Percentiles rank a stretch among this genome's conserved stretches.
These are phyloP conservation scores for Nyctalus aviator DNA, from an alignment of 2,797 vertebrate species.

Conservation along the genomic window DNA sequence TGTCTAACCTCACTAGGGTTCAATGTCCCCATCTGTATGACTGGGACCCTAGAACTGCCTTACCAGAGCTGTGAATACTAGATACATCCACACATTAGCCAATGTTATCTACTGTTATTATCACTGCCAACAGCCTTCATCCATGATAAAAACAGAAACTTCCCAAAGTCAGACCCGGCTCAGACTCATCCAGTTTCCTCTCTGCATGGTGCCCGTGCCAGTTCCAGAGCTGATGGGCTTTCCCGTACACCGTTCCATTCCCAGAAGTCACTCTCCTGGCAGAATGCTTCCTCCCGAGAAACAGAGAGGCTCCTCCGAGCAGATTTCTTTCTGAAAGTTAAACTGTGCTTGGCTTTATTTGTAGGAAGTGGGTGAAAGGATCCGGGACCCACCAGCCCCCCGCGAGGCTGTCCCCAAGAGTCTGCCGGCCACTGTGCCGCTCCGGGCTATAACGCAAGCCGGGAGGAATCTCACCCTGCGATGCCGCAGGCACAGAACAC, in stretches of 20 bases:
- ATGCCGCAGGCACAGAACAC: neutral
- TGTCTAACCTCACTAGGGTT: neutral
- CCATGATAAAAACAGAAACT: neutral
- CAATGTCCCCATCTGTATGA: neutral
- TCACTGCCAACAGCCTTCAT: neutral
- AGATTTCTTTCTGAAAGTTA: neutral
- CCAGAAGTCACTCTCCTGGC: neutral
- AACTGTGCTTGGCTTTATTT: neutral
- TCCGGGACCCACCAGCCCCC: neutral
- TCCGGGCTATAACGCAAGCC: neutral
- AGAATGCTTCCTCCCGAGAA: neutral
- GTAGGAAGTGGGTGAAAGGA: neutral
- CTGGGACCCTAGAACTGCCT: neutral
- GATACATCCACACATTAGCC: neutral
- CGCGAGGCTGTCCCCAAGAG: neutral
- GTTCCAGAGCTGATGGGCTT: neutral
- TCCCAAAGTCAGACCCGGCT: neutral
- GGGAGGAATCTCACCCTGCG: neutral
- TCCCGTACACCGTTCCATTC: accelerated
- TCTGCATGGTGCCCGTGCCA: neutral
- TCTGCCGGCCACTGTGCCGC: neutral
- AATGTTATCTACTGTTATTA: neutral
- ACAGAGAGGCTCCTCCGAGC: neutral
- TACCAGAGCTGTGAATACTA: neutral
- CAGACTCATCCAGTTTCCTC: neutral